These are phyloP conservation scores for Heliornis fulica DNA, from an alignment of 2,113 vertebrate species.

Conservation along the genomic window DNA sequence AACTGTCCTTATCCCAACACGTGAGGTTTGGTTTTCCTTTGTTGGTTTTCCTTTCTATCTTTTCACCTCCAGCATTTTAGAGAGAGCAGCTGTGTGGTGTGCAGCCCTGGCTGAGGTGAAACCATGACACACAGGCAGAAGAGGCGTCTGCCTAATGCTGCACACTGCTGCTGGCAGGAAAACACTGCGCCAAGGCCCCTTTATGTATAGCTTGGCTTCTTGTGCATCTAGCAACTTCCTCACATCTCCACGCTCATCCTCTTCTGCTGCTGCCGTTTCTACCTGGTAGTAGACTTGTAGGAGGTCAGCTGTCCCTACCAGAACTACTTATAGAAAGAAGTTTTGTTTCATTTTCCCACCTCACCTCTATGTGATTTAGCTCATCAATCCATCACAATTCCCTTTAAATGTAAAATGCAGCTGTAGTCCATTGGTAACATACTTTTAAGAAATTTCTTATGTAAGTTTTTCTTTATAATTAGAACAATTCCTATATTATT, in stretches of 20 bases:
- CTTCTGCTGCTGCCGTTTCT: background rate
- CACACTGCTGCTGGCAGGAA: background rate
- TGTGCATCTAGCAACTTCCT: background rate
- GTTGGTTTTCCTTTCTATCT: too few species aligned
- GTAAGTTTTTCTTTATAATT: background rate
- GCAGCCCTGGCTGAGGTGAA: too few species aligned
- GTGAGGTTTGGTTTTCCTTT: too few species aligned
- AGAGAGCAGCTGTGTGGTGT: too few species aligned
- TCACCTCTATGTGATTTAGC: constrained; percentile 49
- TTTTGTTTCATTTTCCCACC: constrained; percentile 40
- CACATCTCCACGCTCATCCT: background rate
- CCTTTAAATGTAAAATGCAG: constrained; percentile 17
- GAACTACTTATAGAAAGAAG: constrained; percentile 31
- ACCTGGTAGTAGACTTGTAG: background rate
- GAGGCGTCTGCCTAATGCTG: background rate
- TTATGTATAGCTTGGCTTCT: background rate
- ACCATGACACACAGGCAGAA: too few species aligned
- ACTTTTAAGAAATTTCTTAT: background rate
- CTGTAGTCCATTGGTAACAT: constrained; percentile 21
- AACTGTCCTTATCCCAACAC: too few species aligned
- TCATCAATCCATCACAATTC: constrained; percentile 11
- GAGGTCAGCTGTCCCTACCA: constrained; percentile 24
- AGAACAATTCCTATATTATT: background rate
- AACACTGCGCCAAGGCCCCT: background rate
- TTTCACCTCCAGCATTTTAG: too few species aligned